Evolutionary conservation across 2,113 vertebrate genomes (phyloP).

Genomic region (Cavia porcellus): DNA sequence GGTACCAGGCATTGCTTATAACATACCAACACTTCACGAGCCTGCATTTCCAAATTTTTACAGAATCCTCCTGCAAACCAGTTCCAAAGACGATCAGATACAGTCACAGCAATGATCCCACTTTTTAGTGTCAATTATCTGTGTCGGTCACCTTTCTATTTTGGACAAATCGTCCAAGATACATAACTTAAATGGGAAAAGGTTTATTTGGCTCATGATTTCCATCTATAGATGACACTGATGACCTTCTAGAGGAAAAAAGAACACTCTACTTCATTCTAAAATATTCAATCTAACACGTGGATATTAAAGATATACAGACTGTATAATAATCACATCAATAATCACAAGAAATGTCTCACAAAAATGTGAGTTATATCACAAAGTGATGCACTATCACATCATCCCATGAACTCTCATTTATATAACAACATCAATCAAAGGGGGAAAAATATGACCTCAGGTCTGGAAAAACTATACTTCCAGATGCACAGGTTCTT

Average conservation of each 20-base stretch:
- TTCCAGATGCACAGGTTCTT: slow-evolving; percentile 29
- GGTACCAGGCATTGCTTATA: not conserved
- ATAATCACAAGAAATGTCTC: slow-evolving; percentile 31
- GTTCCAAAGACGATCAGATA: not conserved
- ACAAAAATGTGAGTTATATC: slow-evolving; percentile 7
- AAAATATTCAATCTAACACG: slow-evolving; percentile 30
- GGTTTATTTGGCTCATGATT: not conserved
- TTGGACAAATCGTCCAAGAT: not conserved
- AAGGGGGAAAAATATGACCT: slow-evolving; percentile 55
- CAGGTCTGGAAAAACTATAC: slow-evolving; percentile 56
- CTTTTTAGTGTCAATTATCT: not conserved
- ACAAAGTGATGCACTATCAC: not conserved
- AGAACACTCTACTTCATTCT: not conserved
- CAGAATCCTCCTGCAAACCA: not conserved
- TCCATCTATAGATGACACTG: not conserved
- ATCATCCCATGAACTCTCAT: not conserved
- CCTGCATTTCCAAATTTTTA: not conserved
- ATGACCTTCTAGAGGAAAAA: not conserved
- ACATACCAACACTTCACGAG: not conserved
- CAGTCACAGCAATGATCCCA: not conserved
- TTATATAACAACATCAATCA: not conserved
- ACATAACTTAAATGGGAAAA: not conserved
- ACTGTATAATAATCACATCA: not conserved
- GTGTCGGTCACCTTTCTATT: not conserved
- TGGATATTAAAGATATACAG: not conserved